phyloP scores from a whole-genome alignment of 1,140 invertebrate species.

The Drosophila eugracilis region DNA sequence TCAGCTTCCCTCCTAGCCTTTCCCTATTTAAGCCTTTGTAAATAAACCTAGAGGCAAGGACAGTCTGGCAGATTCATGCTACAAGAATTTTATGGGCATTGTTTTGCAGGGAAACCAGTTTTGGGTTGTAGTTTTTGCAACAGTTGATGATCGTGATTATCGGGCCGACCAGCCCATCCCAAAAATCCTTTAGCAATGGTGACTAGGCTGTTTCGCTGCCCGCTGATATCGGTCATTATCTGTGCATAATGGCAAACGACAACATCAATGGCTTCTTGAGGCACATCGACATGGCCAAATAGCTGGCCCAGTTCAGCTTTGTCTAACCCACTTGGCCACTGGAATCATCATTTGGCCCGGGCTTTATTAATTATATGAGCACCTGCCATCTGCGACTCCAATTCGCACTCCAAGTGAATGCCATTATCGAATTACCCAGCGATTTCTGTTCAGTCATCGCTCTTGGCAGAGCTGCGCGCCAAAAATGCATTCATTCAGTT shows the following conservation, averaged over 20 bases:
- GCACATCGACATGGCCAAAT: constrained; percentile 18
- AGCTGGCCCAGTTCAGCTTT: constrained; percentile 40
- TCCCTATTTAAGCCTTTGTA: neutral
- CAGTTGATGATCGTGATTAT: constrained; percentile 10
- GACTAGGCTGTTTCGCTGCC: constrained; percentile 32
- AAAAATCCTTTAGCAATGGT: constrained; percentile 24
- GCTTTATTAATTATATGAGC: constrained; percentile 49
- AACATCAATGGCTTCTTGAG: constrained; percentile 25
- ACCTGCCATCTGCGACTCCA: constrained; percentile 38
- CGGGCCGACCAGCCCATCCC: constrained; percentile 5
- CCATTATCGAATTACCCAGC: constrained; percentile 48
- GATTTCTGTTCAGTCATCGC: constrained; percentile 59
- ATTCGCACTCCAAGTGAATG: constrained; percentile 43
- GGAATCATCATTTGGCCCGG: constrained; percentile 20
- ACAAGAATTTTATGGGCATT: constrained; percentile 5
- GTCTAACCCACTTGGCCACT: constrained; percentile 16
- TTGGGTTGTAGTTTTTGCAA: constrained; percentile 2
- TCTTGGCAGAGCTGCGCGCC: constrained; percentile 30
- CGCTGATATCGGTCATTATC: constrained; percentile 32
- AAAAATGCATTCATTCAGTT: constrained; percentile 50
- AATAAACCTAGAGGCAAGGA: constrained; percentile 6
- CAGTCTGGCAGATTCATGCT: neutral
- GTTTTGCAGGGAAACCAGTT: constrained; percentile 4
- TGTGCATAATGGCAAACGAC: constrained; percentile 10
- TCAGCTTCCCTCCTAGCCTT: neutral